Evolutionary conservation across 2,888 invertebrate species (phyloP).

Genomic region (Phengaris alcon): DNA sequence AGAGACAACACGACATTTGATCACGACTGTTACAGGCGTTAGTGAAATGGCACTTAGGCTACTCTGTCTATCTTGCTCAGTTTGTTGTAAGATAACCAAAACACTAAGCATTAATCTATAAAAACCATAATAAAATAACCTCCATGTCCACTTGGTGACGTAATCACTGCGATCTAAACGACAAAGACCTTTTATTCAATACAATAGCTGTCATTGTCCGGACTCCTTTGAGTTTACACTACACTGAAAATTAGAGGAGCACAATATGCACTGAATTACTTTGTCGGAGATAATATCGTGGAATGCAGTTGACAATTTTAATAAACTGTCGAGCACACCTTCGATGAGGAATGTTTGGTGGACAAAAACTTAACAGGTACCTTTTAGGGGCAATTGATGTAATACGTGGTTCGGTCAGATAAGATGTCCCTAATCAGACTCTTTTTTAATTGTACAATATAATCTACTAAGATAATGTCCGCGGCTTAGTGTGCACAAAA

Average conservation of each 20-base stretch:
- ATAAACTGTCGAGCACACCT: constrained; percentile 60
- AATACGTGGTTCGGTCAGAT: neutral
- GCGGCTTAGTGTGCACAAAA: no score
- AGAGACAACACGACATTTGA: no score
- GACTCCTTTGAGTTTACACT: constrained; percentile 73
- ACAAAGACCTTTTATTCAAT: constrained; percentile 63
- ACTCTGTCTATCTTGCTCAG: neutral
- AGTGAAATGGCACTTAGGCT: no score
- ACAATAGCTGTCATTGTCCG: constrained; percentile 66
- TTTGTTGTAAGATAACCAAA: neutral
- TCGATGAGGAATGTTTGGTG: constrained; percentile 14
- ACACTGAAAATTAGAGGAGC: constrained; percentile 74
- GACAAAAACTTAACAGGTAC: constrained; percentile 15
- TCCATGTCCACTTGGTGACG: constrained; percentile 61
- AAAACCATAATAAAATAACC: neutral
- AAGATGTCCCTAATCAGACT: neutral
- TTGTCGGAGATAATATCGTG: constrained; percentile 67
- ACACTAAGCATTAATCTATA: neutral
- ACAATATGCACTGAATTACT: constrained; percentile 68
- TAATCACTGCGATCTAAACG: constrained; percentile 49
- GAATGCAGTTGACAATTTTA: constrained; percentile 75
- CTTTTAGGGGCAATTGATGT: neutral
- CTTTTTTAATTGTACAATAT: neutral
- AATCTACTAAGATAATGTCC: no score
- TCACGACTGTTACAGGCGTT: no score